Evolutionary conservation across 2,888 invertebrate species (phyloP), one percentile per base, ranked within the genome.

Genomic region (Candidula unifasciata): DNA sequence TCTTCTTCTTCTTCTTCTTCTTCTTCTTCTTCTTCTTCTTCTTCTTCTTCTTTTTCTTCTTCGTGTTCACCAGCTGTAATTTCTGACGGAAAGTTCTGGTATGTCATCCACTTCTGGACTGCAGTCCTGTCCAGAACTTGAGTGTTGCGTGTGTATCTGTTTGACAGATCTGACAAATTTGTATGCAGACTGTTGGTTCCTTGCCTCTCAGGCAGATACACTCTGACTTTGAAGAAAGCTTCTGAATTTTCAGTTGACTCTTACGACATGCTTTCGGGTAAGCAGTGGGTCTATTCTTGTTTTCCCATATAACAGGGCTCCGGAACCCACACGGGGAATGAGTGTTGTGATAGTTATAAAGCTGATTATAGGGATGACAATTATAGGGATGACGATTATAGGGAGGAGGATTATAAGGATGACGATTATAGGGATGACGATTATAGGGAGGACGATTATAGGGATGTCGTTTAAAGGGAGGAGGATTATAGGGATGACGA

Each of bases 1-100:
- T n/a, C 64, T 64, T 79, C 79, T 66, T 2, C 66, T 60, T 60
- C 66, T 79, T 60, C 57, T 37, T 79, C 66, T 60, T 21, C 66
- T 66, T 64, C 35, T 79, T 52, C 24, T 27, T n/a, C 44, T 68
- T 44, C 24, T 27, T 64, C 66, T 3, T 37, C 6, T 66, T 18
- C 79, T 27, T 66, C 57, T 13, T 54, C 57, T 8, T 13, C 18
- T 18, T 54, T 8, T 54, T n/a, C n/a, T n/a, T n/a, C n/a, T n/a
- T n/a, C n/a, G n/a, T n/a, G n/a, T n/a, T n/a, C n/a, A n/a, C n/a
- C n/a, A n/a, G n/a, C n/a, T n/a, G n/a, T n/a, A n/a, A n/a, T n/a
- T n/a, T n/a, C n/a, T n/a, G n/a, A n/a, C n/a, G n/a, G n/a, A n/a
- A n/a, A n/a, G n/a, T n/a, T n/a, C n/a, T n/a, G n/a, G n/a, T n/a